phyloP scores from a whole-genome alignment of 1,140 invertebrate species.

The Drosophila kanapiae region DNA sequence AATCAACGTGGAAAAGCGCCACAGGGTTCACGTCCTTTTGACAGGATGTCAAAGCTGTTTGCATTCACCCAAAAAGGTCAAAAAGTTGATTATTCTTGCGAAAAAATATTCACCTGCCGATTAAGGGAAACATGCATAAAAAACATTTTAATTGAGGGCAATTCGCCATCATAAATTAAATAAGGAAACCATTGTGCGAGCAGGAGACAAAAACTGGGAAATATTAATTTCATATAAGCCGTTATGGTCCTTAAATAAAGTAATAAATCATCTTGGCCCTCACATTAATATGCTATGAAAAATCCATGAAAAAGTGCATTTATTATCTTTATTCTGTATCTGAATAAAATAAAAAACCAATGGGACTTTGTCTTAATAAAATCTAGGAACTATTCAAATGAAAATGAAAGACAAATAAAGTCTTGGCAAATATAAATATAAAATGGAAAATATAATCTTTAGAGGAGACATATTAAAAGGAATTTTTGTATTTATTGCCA shows the following conservation, averaged over 20 bases:
- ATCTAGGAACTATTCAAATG: not conserved
- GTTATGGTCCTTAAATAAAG: not conserved
- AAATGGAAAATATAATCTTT: not conserved
- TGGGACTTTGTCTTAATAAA: not conserved
- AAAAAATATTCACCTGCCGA: not conserved
- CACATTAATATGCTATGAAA: not conserved
- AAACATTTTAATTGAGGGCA: slow-evolving; percentile 4
- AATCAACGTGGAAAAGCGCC: slow-evolving; percentile 41
- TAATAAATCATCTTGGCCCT: not conserved
- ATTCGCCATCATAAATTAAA: slow-evolving; percentile 6
- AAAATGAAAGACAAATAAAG: not conserved
- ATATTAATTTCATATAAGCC: not conserved
- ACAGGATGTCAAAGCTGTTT: slow-evolving; percentile 31
- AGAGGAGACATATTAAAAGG: not conserved
- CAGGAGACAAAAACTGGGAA: not conserved
- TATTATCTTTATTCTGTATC: not conserved
- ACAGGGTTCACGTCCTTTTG: slow-evolving; percentile 4
- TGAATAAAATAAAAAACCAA: not conserved
- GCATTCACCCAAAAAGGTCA: slow-evolving; percentile 16
- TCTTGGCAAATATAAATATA: not conserved
- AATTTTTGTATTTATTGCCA: too few species aligned
- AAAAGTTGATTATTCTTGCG: slow-evolving; percentile 14
- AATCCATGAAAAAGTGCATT: not conserved
- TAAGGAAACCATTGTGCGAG: not conserved
- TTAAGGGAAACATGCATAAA: slow-evolving; percentile 1